Conservation (phyloP, 2,888 invertebrate species). For the Eupithecia subumbrata region DNA sequence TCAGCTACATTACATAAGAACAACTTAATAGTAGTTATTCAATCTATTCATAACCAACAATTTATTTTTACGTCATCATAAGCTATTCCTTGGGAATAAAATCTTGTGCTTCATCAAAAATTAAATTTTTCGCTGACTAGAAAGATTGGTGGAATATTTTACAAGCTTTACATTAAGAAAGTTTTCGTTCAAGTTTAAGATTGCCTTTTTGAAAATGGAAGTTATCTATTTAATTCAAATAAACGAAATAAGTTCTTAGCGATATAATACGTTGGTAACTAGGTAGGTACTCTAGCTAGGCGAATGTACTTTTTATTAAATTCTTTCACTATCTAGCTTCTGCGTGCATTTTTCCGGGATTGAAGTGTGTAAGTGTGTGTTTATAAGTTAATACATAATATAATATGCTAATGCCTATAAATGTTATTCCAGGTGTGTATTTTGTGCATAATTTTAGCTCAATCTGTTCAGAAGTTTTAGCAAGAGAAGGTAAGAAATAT, state of each 20-base stretch:
- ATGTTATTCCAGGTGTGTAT: neutral
- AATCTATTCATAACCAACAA: neutral
- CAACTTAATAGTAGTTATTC: neutral
- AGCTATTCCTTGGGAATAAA: slow-evolving; percentile 36
- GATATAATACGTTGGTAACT: neutral
- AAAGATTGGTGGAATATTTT: slow-evolving; percentile 46
- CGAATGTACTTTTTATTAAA: neutral
- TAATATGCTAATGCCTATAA: neutral
- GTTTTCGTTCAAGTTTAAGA: slow-evolving; percentile 40
- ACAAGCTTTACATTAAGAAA: slow-evolving; percentile 36
- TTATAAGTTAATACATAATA: neutral
- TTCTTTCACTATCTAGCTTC: neutral
- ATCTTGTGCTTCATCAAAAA: slow-evolving; percentile 47
- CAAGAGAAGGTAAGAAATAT: neutral
- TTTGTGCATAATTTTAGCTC: neutral
- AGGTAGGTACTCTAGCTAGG: too few species aligned
- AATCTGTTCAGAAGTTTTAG: neutral
- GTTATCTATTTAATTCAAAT: neutral
- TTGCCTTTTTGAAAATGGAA: slow-evolving; percentile 28
- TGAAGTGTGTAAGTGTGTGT: too few species aligned
- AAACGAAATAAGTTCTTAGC: neutral
- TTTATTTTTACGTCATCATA: slow-evolving; percentile 5
- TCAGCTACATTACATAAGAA: neutral
- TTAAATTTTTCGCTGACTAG: slow-evolving; percentile 42
- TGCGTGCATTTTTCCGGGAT: neutral